Conservation (phyloP, 37 sponge, comb jelly and placozoan species). For the Oscarella lobularis region DNA sequence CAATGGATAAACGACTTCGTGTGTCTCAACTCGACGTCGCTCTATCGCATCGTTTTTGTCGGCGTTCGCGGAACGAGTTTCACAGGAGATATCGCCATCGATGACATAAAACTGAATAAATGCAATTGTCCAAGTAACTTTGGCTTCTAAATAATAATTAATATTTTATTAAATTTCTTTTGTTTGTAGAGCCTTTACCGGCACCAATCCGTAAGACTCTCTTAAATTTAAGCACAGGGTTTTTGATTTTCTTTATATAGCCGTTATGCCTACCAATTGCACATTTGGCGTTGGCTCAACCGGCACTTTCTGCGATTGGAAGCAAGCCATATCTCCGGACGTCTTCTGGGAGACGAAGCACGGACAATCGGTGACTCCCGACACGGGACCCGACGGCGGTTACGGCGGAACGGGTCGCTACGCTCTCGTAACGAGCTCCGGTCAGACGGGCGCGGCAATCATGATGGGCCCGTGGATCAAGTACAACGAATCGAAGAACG, state of each 20-base stretch:
- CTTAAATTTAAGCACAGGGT: neutral
- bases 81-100: constrained; percentile 31
- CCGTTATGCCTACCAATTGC: neutral
- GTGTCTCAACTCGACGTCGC: neutral
- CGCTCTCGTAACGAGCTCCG: neutral
- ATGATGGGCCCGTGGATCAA: neutral
- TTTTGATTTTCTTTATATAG: neutral
- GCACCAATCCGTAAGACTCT: neutral
- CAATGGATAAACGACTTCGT: neutral
- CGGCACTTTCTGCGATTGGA: neutral
- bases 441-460: neutral
- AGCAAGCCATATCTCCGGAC: neutral
- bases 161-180: neutral
- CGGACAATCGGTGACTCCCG: neutral
- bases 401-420: neutral
- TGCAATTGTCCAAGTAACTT: neutral
- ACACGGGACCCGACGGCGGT: neutral
- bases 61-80: constrained; percentile 14
- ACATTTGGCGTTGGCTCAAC: neutral
- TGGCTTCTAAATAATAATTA: neutral
- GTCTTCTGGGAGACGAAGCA: neutral
- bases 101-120: constrained; percentile 14
- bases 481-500: neutral
- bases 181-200: too few relatives aligned
- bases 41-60: constrained; percentile 13